Base-by-base conservation (phyloP, 1,140 invertebrate species). In the Antheraea mylitta region DNA sequence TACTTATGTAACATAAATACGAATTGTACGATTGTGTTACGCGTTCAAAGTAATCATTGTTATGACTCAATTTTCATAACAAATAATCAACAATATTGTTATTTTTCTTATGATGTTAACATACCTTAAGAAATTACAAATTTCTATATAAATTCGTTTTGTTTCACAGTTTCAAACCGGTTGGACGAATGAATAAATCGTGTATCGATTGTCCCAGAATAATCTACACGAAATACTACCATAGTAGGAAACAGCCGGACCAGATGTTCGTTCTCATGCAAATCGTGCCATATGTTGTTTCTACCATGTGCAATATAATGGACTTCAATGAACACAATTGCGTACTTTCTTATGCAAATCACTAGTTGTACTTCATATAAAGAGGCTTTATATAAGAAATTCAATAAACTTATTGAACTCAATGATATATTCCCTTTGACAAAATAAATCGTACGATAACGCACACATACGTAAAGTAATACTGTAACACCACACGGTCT, bases 321-420 rank as follows among this genome's bases (percentile, higher is more conserved):
- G 64, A 75, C 69, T 73, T 73, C 71, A 71, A 76, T 71, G 68
- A 66, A 70, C 61, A 65, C 45, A 81, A 79, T 81, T 78, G 72
- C 69, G 60, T 70, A 67, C 73, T 83, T 78, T 83, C 78, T 75
- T 79, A 82, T 77, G 78, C 75, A 81, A 81, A 80, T 82, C 53
- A 11, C 60, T 22, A 61, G 18, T 61, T 36, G 9, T 30, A 36
- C 30, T 30, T 30, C 22, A 30, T 30, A 30, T 30, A 30, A 30
- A 30, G 22, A 30, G 22, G 22, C 22, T 30, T 30, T 30, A 30
- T 30, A 30, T 30, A 30, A 30, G 22, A 30, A 30, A 30, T 30
- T 30, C 1, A 30, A 30, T 30, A 30, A 30, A 30, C 22, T 1
- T 30, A 30, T 30, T 30, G 22, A 30, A 30, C 22, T 2, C 22